A percentile compares a stretch with the other conserved stretches of the same genome.
Evolutionary conservation across 2,113 vertebrate genomes (phyloP).

Genomic region (Genyomyrus donnyi): DNA sequence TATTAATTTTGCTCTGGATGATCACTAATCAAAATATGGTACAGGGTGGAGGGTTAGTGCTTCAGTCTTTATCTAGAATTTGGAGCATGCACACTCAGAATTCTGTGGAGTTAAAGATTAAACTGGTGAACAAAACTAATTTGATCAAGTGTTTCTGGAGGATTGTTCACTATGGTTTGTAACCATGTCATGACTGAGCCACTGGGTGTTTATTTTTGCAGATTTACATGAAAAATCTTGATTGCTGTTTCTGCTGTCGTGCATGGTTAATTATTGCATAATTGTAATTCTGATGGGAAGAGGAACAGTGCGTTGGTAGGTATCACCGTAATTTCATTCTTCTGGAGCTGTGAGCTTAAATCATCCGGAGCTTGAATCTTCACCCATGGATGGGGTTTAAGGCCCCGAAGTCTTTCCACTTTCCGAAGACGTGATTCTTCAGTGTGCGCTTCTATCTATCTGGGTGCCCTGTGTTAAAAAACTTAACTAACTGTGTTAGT

Average conservation of each 20-base stretch:
- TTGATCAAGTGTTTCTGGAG: not conserved
- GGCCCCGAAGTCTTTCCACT: not conserved
- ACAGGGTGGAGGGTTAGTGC: not conserved
- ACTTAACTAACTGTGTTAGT: not conserved
- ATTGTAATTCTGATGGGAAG: not conserved
- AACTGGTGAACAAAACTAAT: not conserved
- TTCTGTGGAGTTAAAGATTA: not conserved
- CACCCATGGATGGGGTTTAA: not conserved
- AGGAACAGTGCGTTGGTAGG: not conserved
- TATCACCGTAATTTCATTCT: not conserved
- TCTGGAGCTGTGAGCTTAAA: not conserved
- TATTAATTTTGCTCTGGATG: slow-evolving; percentile 19
- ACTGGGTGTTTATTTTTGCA: not conserved
- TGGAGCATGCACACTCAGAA: not conserved
- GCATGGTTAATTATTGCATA: not conserved
- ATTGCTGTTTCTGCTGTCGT: not conserved
- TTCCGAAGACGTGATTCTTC: not conserved
- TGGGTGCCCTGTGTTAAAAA: not conserved
- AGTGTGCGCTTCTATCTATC: not conserved
- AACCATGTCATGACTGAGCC: not conserved
- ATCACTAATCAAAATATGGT: not conserved
- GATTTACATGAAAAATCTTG: not conserved
- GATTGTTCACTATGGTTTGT: not conserved
- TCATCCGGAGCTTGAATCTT: not conserved
- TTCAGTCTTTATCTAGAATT: not conserved